Base-by-base conservation (phyloP, 2,113 vertebrate genomes). In the Ploceus nigricollis region DNA sequence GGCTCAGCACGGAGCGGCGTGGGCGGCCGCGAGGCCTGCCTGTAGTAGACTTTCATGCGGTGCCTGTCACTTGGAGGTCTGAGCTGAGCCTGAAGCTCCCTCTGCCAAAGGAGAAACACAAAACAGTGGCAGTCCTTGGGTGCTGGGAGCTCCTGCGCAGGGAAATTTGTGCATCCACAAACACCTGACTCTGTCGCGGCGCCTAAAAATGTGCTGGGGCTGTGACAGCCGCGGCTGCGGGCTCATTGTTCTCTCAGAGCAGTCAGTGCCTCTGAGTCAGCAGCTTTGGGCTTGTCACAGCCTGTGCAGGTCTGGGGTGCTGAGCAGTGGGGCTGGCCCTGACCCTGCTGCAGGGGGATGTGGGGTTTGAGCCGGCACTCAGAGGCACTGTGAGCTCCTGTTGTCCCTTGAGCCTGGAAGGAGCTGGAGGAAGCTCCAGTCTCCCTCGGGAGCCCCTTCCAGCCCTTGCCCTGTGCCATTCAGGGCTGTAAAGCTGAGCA, bases 191-290 rank as follows among this genome's bases (percentile, higher is more conserved):
- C 44, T 78, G 6, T 1, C 12, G 37, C 2, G 0, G 63, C 58
- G 21, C 33, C 50, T 79, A 18, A 76, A 75, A 94, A 79, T 56
- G 56, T 19, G 83, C 81, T 80, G 64, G 84, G 68, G 58, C 89
- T 70, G 75, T 93, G 87, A 81, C 91, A 90, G 90, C 14, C 27
- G 37, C 37, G 78, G 76, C 77, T 94, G 81, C 6, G 4, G 61
- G 71, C 72, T 95, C 78, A 80, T 94, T 96, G 95, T 94, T 96
- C 92, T 94, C 75, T 80, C 50, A 73, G 77, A 94, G 85, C 85
- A 51, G 22, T 48, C 3, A 4, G 70, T 78, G 93, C 22, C 91
- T 95, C 88, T 96, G 94, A 91, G 73, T 97, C 96, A 97, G 96
- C 91, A 88, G 58, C 19, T 96, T 90, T 79, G 85, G 42, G 53